Conservation (phyloP, 2,113 vertebrate genomes). For the Tupaia chinensis region DNA sequence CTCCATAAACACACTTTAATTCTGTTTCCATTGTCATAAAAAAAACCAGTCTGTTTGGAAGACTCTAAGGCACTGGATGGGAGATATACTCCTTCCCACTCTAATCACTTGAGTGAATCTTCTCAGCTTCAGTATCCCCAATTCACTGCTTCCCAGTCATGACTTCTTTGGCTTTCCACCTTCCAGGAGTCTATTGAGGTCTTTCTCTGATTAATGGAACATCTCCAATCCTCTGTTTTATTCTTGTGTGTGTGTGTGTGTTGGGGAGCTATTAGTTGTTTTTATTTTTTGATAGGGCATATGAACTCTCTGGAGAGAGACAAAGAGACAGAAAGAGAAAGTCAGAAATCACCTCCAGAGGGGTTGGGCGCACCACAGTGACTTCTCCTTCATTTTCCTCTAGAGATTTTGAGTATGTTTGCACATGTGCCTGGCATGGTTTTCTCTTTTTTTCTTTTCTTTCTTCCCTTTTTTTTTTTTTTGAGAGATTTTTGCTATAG, state of each 20-base stretch:
- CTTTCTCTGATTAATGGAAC: not conserved
- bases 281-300: no score
- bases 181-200: conserved; percentile 38
- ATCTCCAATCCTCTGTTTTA: not conserved
- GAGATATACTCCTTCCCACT: not conserved
- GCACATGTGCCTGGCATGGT: no score
- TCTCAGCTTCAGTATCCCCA: not conserved
- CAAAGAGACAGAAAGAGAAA: no score
- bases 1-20: not conserved
- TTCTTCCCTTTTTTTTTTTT: no score
- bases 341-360: no score
- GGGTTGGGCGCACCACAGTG: no score
- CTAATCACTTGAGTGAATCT: not conserved
- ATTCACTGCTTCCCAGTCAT: not conserved
- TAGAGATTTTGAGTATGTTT: no score
- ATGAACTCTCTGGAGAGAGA: no score
- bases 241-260: not conserved
- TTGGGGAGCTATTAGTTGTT: not conserved
- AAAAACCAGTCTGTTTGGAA: not conserved
- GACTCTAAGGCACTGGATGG: not conserved
- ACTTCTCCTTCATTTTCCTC: no score
- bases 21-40: not conserved
- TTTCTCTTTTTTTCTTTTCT: no score
- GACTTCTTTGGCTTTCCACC: not conserved
- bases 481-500: no score